A percentile compares a stretch with the other conserved stretches of the same genome.
Evolutionary conservation across 2,888 invertebrate genomes (phyloP).

Genomic region (Agonopterix arenella): DNA sequence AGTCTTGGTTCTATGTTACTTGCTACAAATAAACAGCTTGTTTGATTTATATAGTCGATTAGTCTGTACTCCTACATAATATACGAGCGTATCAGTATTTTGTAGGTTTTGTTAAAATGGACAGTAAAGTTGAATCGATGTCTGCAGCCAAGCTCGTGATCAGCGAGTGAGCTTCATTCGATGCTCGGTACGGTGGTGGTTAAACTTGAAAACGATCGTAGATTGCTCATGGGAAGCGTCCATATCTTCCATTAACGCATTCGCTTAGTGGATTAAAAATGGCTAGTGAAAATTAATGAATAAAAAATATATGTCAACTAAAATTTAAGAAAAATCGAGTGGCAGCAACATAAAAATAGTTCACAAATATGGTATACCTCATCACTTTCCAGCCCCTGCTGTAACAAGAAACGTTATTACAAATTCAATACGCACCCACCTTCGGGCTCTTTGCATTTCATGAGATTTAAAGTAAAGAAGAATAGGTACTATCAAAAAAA

Average conservation of each 20-base stretch:
- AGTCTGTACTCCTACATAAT: too few species aligned
- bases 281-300: conserved; percentile 70
- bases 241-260: conserved; percentile 72
- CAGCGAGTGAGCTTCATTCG: conserved; percentile 51
- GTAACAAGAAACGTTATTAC: conserved; percentile 80
- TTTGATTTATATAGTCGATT: not conserved
- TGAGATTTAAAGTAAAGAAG: conserved; percentile 3
- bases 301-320: conserved; percentile 62
- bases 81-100: too few species aligned
- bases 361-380: conserved; percentile 84
- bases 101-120: too few species aligned
- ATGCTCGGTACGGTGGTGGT: conserved; percentile 45
- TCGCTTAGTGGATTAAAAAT: conserved; percentile 65
- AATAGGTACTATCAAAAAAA: not conserved
- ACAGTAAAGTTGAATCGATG: not conserved
- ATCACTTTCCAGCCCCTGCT: conserved; percentile 96
- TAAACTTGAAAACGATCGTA: conserved; percentile 43
- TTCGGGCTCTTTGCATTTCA: conserved; percentile 61
- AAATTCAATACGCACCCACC: conserved; percentile 77
- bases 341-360: conserved; percentile 76
- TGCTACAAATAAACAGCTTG: not conserved
- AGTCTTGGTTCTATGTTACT: too few species aligned
- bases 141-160: conserved; percentile 52
- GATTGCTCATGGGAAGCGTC: conserved; percentile 71
- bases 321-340: conserved; percentile 70